Conservation (phyloP, 92 coral and sea anemone genomes). For the Isaurus tuberculatus region DNA sequence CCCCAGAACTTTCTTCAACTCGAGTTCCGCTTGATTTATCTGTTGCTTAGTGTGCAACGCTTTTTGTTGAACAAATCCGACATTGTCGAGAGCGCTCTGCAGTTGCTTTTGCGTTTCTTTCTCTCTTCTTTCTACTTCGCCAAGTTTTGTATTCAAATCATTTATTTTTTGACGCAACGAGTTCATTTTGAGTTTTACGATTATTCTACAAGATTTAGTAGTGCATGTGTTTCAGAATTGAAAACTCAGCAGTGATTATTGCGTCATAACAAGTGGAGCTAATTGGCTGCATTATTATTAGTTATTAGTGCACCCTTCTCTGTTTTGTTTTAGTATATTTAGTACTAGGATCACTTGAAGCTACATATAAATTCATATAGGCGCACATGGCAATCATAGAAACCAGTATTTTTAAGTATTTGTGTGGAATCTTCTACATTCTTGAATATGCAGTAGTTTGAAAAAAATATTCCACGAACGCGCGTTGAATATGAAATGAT, state of each 20-base stretch:
- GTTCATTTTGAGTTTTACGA: conserved; percentile 16
- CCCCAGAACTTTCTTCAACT: not conserved
- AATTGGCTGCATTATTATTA: not conserved
- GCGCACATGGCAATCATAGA: too few species aligned
- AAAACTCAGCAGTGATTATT: not conserved
- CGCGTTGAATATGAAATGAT: too few species aligned
- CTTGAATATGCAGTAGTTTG: too few species aligned
- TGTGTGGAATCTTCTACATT: too few species aligned
- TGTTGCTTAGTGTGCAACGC: conserved; percentile 6
- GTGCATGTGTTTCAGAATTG: not conserved
- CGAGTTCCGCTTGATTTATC: conserved; percentile 11
- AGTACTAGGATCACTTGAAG: too few species aligned
- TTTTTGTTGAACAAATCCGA: not conserved
- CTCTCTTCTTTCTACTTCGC: conserved; percentile 2
- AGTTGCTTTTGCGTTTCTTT: not conserved
- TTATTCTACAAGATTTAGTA: not conserved
- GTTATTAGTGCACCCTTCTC: too few species aligned
- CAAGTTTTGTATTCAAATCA: conserved; percentile 5
- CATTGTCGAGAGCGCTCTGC: conserved; percentile 9
- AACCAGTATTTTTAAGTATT: too few species aligned
- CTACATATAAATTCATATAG: too few species aligned
- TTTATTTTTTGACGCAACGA: conserved; percentile 31
- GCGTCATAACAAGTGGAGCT: conserved; percentile 1
- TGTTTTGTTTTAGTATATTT: too few species aligned
- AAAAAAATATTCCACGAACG: too few species aligned